phyloP scores from a whole-genome alignment of 2,797 vertebrate species.

The Oceanodroma leucorhoa region DNA sequence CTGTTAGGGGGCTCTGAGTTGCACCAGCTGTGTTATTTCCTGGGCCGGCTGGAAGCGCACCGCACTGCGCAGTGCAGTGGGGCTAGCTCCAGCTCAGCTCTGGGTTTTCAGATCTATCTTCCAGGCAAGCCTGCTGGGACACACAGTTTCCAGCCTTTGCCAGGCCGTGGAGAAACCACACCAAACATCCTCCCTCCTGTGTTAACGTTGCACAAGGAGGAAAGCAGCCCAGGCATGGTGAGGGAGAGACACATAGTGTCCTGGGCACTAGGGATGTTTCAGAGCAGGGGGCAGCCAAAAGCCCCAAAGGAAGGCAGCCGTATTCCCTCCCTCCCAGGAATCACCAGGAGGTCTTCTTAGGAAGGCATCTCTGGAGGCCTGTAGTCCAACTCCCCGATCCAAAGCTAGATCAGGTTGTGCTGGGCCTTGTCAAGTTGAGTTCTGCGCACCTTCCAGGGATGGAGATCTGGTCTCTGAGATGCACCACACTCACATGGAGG shows the following conservation, averaged over 20 bases:
- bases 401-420: not conserved
- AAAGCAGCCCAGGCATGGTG: not conserved
- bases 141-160: not conserved
- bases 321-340: not conserved
- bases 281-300: not conserved
- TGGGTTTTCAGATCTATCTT: not conserved
- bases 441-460: not conserved
- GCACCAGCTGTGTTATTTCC: not conserved
- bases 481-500: fast-evolving
- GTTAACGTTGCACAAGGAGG: fast-evolving
- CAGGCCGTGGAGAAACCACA: not conserved
- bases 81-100: not conserved
- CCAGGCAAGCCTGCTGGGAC: not conserved
- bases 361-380: not conserved
- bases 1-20: not conserved
- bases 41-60: not conserved
- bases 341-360: not conserved
- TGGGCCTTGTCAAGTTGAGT: not conserved
- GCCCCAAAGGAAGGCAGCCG: not conserved
- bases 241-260: not conserved
- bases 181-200: not conserved
- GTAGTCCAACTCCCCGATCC: not conserved
- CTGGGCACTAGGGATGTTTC: not conserved
- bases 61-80: too few relatives aligned
- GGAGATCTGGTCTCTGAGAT: not conserved